A percentile compares a stretch with the other conserved stretches of the same genome.
phyloP scores from a whole-genome alignment of 2,888 invertebrate species.

The Eudasyphora cyanicolor region DNA sequence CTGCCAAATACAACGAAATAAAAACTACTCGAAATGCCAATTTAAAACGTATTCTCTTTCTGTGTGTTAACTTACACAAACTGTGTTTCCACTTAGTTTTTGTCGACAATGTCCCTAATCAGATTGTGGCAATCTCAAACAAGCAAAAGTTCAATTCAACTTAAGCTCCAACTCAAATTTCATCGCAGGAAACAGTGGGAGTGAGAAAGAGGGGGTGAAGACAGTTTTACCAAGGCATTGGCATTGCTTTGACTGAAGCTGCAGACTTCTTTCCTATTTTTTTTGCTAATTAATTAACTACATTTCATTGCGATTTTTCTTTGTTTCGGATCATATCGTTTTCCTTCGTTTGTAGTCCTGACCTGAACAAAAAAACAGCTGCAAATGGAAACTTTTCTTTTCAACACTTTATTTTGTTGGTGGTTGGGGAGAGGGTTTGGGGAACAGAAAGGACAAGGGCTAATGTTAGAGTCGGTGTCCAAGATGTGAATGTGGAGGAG shows the following conservation, averaged over 20 bases:
- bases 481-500: neutral
- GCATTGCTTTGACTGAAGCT: no score
- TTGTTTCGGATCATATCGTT: conserved; percentile 6
- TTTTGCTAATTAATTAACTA: conserved; percentile 69
- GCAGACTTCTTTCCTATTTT: neutral
- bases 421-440: neutral
- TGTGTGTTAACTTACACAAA: conserved; percentile 2
- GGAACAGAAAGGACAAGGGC: no score
- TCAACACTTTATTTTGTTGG: conserved; percentile 47
- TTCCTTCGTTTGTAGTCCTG: neutral
- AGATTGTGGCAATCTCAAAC: conserved; percentile 58
- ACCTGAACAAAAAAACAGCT: conserved; percentile 17
- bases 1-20: no score
- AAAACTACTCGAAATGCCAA: neutral
- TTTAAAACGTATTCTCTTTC: conserved; percentile 6
- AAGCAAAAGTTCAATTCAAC: conserved; percentile 58
- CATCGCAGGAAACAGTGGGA: conserved; percentile 35
- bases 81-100: conserved; percentile 35
- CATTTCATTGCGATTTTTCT: conserved; percentile 61
- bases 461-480: neutral
- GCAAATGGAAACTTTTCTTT: conserved; percentile 48
- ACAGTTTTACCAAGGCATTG: neutral
- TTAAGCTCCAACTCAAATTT: conserved; percentile 57
- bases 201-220: neutral
- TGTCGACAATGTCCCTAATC: conserved; percentile 58